Conservation (phyloP, 2,888 invertebrate species). For the Aleiodes testaceus region DNA sequence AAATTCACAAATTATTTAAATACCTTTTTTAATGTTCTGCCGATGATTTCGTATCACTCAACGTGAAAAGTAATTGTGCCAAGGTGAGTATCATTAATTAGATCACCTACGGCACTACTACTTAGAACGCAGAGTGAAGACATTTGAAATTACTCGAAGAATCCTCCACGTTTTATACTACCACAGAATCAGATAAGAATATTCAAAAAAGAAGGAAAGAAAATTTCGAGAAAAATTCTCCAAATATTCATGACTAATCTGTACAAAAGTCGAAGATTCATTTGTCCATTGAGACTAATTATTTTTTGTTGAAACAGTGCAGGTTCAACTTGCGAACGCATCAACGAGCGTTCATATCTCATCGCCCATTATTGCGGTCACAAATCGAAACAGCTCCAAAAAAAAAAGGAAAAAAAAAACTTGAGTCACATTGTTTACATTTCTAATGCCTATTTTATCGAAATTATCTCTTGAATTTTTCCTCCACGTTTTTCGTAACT, state of each 20-base stretch:
- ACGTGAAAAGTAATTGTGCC: constrained; percentile 72
- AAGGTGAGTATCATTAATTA: constrained; percentile 69
- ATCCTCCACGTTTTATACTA: constrained; percentile 2
- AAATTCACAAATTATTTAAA: not conserved
- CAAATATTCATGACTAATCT: not conserved
- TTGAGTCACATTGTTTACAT: constrained; percentile 15
- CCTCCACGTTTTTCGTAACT: not conserved
- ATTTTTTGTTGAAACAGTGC: constrained; percentile 48
- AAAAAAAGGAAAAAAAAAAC: not conserved
- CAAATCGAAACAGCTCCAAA: constrained; percentile 70
- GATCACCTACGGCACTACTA: constrained; percentile 77
- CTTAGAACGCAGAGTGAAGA: constrained; percentile 71
- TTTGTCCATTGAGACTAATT: not conserved
- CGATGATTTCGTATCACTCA: constrained; percentile 37
- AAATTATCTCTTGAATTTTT: not conserved
- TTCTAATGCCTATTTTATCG: not conserved
- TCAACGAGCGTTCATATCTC: constrained; percentile 66
- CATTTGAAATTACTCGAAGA: not conserved
- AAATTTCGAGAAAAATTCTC: not conserved
- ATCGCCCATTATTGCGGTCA: constrained; percentile 74
- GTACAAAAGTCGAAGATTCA: not conserved
- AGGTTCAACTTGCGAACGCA: constrained; percentile 65
- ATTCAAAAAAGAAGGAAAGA: not conserved
- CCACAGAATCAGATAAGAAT: not conserved
- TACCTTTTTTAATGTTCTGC: constrained; percentile 13